These are phyloP conservation scores for Lasioglossum figueresi DNA, from an alignment of 2,888 invertebrate genomes.

Conservation along the genomic window DNA sequence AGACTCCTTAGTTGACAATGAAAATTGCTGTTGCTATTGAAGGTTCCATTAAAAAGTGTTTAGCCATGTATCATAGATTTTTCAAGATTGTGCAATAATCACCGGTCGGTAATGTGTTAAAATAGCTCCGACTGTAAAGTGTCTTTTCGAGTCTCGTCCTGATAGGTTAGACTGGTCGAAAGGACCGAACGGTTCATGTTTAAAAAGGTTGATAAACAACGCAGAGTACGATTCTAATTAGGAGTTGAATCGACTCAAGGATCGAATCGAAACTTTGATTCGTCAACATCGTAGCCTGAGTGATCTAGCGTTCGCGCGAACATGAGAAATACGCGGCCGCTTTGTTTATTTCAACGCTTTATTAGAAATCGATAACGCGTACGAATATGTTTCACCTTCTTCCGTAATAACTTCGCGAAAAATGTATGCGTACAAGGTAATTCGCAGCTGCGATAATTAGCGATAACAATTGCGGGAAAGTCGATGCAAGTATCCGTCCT, in stretches of 20 bases:
- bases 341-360: background rate
- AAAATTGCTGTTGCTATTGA: too few species aligned
- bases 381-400: background rate
- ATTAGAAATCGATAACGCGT: background rate
- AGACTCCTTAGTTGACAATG: too few species aligned
- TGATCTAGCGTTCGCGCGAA: background rate
- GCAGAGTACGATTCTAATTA: background rate
- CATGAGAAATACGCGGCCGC: background rate
- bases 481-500: background rate
- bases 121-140: too few species aligned
- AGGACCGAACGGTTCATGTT: too few species aligned
- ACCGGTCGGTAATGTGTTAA: too few species aligned
- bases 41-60: too few species aligned
- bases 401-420: background rate
- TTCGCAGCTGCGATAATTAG: background rate
- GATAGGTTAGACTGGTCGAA: too few species aligned
- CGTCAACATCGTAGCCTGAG: background rate
- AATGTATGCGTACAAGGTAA: background rate
- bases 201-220: background rate
- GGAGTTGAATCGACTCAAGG: background rate
- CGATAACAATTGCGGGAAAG: background rate
- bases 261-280: background rate
- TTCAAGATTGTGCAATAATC: too few species aligned
- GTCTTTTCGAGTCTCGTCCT: too few species aligned
- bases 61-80: too few species aligned